Percentiles rank a stretch among this genome's conserved stretches.
phyloP scores from a whole-genome alignment of 2,113 vertebrate species.

The Tenrec ecaudatus region DNA sequence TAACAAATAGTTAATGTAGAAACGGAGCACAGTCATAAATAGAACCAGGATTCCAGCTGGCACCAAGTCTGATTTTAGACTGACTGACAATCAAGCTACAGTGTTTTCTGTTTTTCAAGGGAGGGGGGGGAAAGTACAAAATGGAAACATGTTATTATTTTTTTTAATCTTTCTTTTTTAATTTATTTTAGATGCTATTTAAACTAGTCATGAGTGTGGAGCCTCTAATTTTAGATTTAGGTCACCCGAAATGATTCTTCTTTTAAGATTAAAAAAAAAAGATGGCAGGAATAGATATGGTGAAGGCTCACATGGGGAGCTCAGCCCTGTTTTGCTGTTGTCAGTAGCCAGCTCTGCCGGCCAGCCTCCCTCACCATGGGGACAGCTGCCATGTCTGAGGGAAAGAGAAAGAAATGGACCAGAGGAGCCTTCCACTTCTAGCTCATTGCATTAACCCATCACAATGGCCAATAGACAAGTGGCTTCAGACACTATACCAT shows the following conservation, averaged over 20 bases:
- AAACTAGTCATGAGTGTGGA: conserved; percentile 70
- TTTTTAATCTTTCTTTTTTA: neutral
- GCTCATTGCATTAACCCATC: neutral
- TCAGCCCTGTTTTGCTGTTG: too few species aligned
- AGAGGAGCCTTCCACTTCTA: neutral
- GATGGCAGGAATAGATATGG: neutral
- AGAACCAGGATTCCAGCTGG: conserved; percentile 74
- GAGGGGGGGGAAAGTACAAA: conserved; percentile 26
- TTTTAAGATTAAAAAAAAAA: conserved; percentile 15
- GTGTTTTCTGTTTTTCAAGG: conserved; percentile 68
- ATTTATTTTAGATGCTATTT: conserved; percentile 63
- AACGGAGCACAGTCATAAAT: conserved; percentile 72
- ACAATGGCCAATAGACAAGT: neutral
- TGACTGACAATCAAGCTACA: conserved; percentile 73
- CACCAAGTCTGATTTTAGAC: conserved; percentile 72
- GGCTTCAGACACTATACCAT: neutral
- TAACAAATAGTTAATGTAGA: conserved; percentile 75
- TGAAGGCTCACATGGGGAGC: neutral
- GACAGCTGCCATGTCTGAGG: neutral
- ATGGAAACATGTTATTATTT: conserved; percentile 8
- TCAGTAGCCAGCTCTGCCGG: fast-evolving
- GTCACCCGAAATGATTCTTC: conserved; percentile 52
- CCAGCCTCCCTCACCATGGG: too few species aligned
- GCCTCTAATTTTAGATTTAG: conserved; percentile 71
- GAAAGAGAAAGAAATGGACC: neutral